Conservation (phyloP, 2,797 vertebrate species). For the Pagetopsis macropterus region DNA sequence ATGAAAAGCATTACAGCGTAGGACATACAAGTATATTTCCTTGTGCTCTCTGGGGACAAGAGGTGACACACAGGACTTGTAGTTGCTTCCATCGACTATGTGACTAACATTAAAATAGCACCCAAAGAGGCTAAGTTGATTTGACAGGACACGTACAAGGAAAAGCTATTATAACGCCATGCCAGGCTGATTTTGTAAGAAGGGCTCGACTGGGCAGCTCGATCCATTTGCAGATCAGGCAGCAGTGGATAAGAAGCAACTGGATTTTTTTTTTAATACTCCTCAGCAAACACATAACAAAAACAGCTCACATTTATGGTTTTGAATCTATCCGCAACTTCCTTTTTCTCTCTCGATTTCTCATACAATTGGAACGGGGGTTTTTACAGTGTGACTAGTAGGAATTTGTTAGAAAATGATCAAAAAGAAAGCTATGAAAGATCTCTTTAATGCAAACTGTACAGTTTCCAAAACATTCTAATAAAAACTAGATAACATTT, state of each 20-base stretch:
- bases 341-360: constrained; percentile 15
- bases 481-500: constrained; percentile 11
- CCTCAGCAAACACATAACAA: constrained; percentile 50
- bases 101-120: constrained; percentile 73
- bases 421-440: constrained; percentile 21
- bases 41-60: constrained; percentile 51
- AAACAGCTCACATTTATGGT: constrained; percentile 47
- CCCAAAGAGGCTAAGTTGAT: constrained; percentile 74
- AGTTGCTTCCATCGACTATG: constrained; percentile 61
- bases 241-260: constrained; percentile 53
- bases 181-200: constrained; percentile 69
- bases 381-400: constrained; percentile 39
- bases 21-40: constrained; percentile 43
- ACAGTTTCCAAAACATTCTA: constrained; percentile 4
- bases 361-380: constrained; percentile 19
- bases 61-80: constrained; percentile 36
- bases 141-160: constrained; percentile 80
- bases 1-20: constrained; percentile 30
- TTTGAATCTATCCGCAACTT: constrained; percentile 33
- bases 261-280: constrained; percentile 50
- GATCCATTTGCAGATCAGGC: constrained; percentile 76
- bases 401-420: constrained; percentile 22
- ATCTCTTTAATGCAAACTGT: constrained; percentile 18
- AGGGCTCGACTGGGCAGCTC: constrained; percentile 61
- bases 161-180: constrained; percentile 79